These are phyloP conservation scores for Epistrophe eligans DNA, from an alignment of 2,888 invertebrate species.

Conservation along the genomic window DNA sequence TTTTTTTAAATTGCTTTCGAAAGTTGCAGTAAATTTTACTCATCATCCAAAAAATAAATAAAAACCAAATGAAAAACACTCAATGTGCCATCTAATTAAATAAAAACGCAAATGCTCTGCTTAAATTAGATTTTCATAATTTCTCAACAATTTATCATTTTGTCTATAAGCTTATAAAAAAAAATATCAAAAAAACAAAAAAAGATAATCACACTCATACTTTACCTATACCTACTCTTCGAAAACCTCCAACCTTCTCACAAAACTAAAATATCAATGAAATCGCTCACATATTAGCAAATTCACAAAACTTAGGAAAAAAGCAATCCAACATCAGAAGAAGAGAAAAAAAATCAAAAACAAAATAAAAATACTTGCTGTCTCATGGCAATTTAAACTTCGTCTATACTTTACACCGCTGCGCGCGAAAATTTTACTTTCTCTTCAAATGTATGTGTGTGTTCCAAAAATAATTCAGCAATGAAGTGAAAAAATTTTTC, in stretches of 20 bases:
- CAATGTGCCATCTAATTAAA: constrained; percentile 49
- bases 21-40: constrained; percentile 34
- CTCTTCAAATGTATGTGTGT: constrained; percentile 52
- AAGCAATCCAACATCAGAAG: constrained; percentile 26
- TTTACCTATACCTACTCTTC: no score
- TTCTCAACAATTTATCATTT: constrained; percentile 64
- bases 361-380: constrained; percentile 27
- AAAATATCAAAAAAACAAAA: no score
- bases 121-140: constrained; percentile 76
- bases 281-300: constrained; percentile 55
- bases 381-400: constrained; percentile 32
- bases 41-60: background rate
- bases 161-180: constrained; percentile 34
- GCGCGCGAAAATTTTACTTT: constrained; percentile 57
- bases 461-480: constrained; percentile 84
- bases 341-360: background rate
- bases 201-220: no score
- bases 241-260: background rate
- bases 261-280: constrained; percentile 31
- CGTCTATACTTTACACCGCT: constrained; percentile 4
- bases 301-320: constrained; percentile 57
- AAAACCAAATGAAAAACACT: constrained; percentile 30
- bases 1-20: background rate
- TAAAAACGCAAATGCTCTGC: constrained; percentile 47
- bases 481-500: constrained; percentile 77